These are phyloP conservation scores for Sisor rabdophorus DNA, from an alignment of 2,113 vertebrate genomes.

Conservation along the genomic window DNA sequence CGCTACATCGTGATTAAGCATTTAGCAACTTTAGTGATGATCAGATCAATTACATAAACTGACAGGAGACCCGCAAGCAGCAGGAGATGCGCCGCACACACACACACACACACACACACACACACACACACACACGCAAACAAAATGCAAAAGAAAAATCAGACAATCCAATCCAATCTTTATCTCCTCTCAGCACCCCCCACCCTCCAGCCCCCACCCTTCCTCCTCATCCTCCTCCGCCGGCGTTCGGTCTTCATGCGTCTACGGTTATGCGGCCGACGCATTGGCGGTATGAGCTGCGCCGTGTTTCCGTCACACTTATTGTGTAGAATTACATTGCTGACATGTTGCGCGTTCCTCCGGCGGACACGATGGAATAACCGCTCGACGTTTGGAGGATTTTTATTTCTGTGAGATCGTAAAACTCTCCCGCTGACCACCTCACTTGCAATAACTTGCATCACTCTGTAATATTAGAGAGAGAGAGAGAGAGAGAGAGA, in stretches of 20 bases:
- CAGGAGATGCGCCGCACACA: background rate
- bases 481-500: background rate
- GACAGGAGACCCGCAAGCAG: conserved; percentile 19
- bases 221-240: conserved; percentile 37
- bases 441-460: conserved; percentile 67
- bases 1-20: conserved; percentile 21
- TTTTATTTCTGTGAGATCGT: conserved; percentile 63
- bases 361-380: conserved; percentile 48
- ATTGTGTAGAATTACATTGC: conserved; percentile 60
- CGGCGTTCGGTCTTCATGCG: conserved; percentile 34
- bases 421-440: conserved; percentile 59
- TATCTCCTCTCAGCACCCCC: too few relatives aligned
- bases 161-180: conserved; percentile 30
- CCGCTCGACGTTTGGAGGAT: conserved; percentile 60
- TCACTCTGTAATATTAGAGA: conserved; percentile 63
- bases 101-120: background rate
- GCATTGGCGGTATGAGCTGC: conserved; percentile 44
- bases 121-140: conserved; percentile 12
- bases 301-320: conserved; percentile 54
- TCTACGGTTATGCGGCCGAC: conserved; percentile 50
- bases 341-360: conserved; percentile 51
- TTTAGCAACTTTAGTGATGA: conserved; percentile 25
- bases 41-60: conserved; percentile 24
- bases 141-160: background rate
- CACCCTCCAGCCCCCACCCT: background rate